Base-by-base conservation (phyloP, 1,140 invertebrate species). In the Microplitis demolitor region DNA sequence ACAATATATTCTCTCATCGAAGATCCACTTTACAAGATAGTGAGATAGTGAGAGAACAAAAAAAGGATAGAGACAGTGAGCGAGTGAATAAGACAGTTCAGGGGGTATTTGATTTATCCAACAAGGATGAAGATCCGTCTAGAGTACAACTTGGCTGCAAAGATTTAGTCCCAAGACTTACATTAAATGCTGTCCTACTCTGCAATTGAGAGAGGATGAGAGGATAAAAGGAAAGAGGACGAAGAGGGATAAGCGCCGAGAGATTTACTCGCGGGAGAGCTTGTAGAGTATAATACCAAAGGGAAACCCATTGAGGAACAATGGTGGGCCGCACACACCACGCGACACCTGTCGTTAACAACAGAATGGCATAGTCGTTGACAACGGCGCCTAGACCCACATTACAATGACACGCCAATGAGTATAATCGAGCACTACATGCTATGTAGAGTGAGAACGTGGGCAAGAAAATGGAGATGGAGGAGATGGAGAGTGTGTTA, bases 231-330 rank as follows among this genome's bases (percentile, higher is more conserved):
- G 39, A 67, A 58, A 39, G 53, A 53, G 69, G 69, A 62, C 4
- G 58, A 33, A 31, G 58, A 39, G 58, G 69, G 39, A 34, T 60
- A 64, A 53, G 58, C 45, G 35, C 24, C 37, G 14, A 11, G 39
- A 14, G 16, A 60, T 37, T 62, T 35, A 16, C 14, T n/a, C 50
- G 45, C 3, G 53, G 33, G 56, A 24, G 24, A 24, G 24, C 24
- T 24, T 24, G 39, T 45, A 45, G 39, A 45, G 39, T 45, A 45
- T 45, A 45, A 45, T 45, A 45, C 39, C 11, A 11, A 62, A 56
- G 66, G 56, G 70, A 24, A 58, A 80, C 80, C 78, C 80, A 82
- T 82, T 81, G 79, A 80, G 78, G 77, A 80, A 82, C 82, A 83
- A 82, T 81, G 75, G 80, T 76, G 71, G 68, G 56, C 37, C 31